Base-by-base conservation (phyloP, 2,797 vertebrate genomes). In the Pseudomugil tenellus region DNA sequence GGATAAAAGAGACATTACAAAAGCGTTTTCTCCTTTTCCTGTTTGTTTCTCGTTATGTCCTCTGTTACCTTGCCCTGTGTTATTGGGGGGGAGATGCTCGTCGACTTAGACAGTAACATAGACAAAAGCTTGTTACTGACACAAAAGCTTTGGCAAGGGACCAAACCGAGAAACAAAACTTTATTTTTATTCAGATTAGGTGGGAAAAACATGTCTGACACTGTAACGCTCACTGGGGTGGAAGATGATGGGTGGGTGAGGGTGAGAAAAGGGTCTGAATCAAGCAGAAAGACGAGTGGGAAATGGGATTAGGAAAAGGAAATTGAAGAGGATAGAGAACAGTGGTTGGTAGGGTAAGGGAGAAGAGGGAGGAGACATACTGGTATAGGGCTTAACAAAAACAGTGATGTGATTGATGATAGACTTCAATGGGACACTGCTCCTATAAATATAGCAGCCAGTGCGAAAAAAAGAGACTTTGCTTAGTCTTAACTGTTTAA, bases 331-430 rank as follows among this genome's bases (percentile, higher is more conserved):
- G 74, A 80, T 46, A 63, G 71, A 74, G 70, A 54, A 58, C 14
- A 57, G 26, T 55, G 65, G 72, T 66, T 59, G 72, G 49, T 41
- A 3, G 67, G 58, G 61, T n/a, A 21, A 54, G 6, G 37, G 63
- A 58, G 65, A 73, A 80, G 63, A 59, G 82, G 87, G 84, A 82
- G 87, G 88, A 90, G 88, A 85, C 87, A 87, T 87, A 89, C 86
- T 81, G 89, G 84, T 89, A 87, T 66, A 84, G 71, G 73, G 76
- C 86, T 80, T 82, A 81, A 89, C 81, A 87, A 84, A 80, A 88
- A 82, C 84, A 84, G 46, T 58, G 84, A 86, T 56, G 68, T 79
- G 83, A 88, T 78, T 78, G 84, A 86, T 80, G 72, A 76, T 70
- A 53, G 62, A 56, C 56, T 60, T 52, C 62, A 29, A 57, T 75